A percentile compares a stretch with the other conserved stretches of the same genome.
Evolutionary conservation across 2,797 vertebrate species (phyloP).

Genomic region (Nasua narica): DNA sequence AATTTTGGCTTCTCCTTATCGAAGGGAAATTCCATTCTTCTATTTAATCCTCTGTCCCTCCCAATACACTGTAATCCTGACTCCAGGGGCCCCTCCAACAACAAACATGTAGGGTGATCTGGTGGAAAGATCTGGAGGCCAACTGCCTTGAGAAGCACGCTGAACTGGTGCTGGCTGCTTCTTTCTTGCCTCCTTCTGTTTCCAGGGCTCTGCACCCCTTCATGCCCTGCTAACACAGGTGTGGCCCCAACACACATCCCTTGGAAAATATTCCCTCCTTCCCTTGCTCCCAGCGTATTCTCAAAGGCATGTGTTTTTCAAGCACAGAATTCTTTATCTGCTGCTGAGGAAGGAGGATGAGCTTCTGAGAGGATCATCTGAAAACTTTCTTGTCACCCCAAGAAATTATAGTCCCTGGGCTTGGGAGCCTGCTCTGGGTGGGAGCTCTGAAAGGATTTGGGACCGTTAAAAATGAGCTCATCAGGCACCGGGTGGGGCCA

Average conservation of each 20-base stretch:
- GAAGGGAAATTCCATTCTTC: slow-evolving; percentile 71
- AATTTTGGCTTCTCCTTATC: slow-evolving; percentile 71
- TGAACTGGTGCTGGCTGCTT: background rate
- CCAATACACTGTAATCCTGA: slow-evolving; percentile 53
- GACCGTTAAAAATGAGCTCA: background rate
- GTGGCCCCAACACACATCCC: background rate
- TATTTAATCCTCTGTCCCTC: slow-evolving; percentile 48
- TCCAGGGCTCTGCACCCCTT: background rate
- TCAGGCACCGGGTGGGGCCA: background rate
- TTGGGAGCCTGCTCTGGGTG: background rate
- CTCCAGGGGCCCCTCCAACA: background rate
- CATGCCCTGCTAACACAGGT: background rate
- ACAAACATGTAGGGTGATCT: background rate
- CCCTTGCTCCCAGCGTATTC: background rate
- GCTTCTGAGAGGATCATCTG: background rate
- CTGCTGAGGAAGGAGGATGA: background rate
- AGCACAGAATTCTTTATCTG: background rate
- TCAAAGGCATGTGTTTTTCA: background rate
- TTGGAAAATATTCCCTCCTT: background rate
- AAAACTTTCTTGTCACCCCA: background rate
- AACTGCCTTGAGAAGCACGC: background rate
- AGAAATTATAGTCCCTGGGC: background rate
- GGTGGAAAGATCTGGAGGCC: background rate
- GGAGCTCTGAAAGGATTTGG: background rate
- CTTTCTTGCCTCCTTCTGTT: slow-evolving; percentile 3